A percentile compares a stretch with the other conserved stretches of the same genome.
Conservation (phyloP, 2,113 vertebrate genomes). For the Onychorhynchus coronatus region DNA sequence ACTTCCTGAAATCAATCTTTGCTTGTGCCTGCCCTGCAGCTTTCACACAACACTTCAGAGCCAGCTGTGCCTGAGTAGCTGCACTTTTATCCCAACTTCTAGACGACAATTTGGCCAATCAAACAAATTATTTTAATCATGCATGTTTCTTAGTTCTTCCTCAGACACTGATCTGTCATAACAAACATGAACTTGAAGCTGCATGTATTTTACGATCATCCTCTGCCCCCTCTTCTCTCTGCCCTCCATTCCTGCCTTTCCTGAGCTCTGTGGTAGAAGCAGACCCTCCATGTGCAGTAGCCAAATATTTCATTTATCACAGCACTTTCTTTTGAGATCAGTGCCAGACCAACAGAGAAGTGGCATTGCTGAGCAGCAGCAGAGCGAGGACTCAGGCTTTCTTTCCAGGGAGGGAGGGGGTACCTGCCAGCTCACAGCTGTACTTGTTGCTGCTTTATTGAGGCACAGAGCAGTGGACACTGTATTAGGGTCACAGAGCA, state of each 20-base stretch:
- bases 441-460: neutral
- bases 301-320: neutral
- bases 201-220: neutral
- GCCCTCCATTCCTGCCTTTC: neutral
- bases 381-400: fast-evolving
- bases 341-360: neutral
- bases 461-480: neutral
- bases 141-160: neutral
- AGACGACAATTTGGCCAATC: neutral
- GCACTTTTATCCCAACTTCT: neutral
- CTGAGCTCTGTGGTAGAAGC: fast-evolving
- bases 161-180: neutral
- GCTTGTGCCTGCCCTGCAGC: slow-evolving; percentile 22
- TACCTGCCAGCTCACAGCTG: neutral
- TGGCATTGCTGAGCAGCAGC: neutral
- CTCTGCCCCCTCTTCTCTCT: neutral
- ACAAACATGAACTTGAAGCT: neutral
- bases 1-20: slow-evolving; percentile 37
- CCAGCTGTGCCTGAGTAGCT: slow-evolving; percentile 28
- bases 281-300: neutral
- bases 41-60: neutral
- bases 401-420: neutral
- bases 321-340: neutral
- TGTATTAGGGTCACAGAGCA: neutral
- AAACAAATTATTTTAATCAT: neutral